Evolutionary conservation across 2,888 invertebrate genomes (phyloP), one percentile per base, ranked within the genome.

Genomic region (Hemaris fuciformis): DNA sequence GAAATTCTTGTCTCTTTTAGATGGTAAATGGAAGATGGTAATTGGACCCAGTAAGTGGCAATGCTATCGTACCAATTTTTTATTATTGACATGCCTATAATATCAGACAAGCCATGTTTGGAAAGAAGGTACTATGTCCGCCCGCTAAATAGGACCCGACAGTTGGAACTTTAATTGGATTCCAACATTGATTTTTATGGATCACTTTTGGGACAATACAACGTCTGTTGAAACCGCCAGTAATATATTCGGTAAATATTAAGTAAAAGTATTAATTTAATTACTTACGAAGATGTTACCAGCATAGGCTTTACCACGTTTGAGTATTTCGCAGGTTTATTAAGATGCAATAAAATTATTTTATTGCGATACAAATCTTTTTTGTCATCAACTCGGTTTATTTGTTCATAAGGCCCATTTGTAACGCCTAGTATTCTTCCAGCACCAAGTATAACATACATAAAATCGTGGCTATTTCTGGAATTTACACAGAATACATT

Each of bases 401-500:
- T 91, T 89, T 96, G 95, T 79, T 97, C 96, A 76, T 95, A 93
- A 3, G 95, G 94, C 43, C 96, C 95, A 64, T 90, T 88, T 4
- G 94, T 89, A 57, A 93, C 85, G 41, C 93, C 83, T 65, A 95
- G 87, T 0, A 93, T 93, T 75, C 94, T 93, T 15, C 95, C 93
- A 20, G 94, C 94, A n/a, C 97, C 97, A 46, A 97, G 81, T 8
- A 96, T 79, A 4, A 94, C 95, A 1, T 93, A 89, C 6, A 95
- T 89, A 68, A 95, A 95, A 73, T 94, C 92, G n/a, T 80, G 78
- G 15, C 81, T 72, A 27, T 94, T 81, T 57, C 95, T 95, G 74
- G 67, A 88, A 81, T 25, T 43, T 59, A 67, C 15, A 60, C 20
- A 64, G 57, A 23, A 61, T n/a, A n/a, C n/a, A n/a, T n/a, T n/a